Conservation (phyloP, 2,888 invertebrate species). For the Lepeophtheirus nordmannii region DNA sequence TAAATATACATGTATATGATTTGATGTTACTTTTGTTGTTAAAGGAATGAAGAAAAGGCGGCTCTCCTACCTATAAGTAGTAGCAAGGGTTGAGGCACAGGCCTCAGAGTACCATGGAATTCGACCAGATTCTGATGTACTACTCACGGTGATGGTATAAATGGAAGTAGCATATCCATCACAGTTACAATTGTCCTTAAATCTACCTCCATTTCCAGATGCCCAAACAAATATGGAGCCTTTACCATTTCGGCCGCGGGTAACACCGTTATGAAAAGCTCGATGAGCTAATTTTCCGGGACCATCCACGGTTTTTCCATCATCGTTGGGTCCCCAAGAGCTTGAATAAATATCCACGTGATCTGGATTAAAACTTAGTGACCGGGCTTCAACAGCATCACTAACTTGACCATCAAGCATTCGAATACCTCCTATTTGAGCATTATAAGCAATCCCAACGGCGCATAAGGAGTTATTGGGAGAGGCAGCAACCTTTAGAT, state of each 20-base stretch:
- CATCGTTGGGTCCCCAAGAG: slow-evolving; percentile 49
- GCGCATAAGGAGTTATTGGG: slow-evolving; percentile 91
- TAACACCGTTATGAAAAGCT: slow-evolving; percentile 90
- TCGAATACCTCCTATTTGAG: slow-evolving; percentile 88
- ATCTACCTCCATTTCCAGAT: slow-evolving; percentile 90
- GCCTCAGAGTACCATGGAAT: slow-evolving; percentile 93
- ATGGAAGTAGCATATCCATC: slow-evolving; percentile 99
- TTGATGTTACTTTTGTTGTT: no score
- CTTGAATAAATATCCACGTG: slow-evolving; percentile 98
- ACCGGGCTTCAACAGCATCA: slow-evolving; percentile 91
- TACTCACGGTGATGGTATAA: slow-evolving; percentile 76
- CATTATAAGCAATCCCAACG: slow-evolving; percentile 87
- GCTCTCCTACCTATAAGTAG: slow-evolving; percentile 88
- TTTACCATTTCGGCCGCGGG: slow-evolving; percentile 66
- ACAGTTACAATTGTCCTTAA: slow-evolving; percentile 94
- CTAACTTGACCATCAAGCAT: slow-evolving; percentile 91
- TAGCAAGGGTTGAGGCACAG: slow-evolving; percentile 91
- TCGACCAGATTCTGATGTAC: slow-evolving; percentile 57
- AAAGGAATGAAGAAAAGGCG: background rate
- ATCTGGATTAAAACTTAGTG: slow-evolving; percentile 79
- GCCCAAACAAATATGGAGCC: slow-evolving; percentile 99
- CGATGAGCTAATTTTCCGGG: slow-evolving; percentile 86
- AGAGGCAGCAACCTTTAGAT: slow-evolving; percentile 61
- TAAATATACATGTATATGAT: no score
- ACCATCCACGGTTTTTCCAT: slow-evolving; percentile 93